A percentile compares a stretch with the other conserved stretches of the same genome.
Conservation (phyloP, 1,140 invertebrate species). For the Phymorhynchus buccinoides region DNA sequence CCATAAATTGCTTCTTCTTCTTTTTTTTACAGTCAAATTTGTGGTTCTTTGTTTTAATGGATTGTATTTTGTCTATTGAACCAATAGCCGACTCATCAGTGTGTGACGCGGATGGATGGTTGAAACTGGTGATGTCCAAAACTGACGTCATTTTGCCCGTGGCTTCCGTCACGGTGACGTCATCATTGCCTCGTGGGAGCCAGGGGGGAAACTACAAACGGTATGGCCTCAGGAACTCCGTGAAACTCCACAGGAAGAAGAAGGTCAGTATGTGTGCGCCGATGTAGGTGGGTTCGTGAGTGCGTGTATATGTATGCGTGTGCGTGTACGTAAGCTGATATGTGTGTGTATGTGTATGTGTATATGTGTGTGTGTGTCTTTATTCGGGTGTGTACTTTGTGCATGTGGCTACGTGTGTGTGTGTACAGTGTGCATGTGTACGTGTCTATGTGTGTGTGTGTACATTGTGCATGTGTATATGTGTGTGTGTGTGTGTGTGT, state of each 20-base stretch:
- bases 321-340: no score
- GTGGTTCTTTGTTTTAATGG: no score
- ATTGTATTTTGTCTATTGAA: not conserved
- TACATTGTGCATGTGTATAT: no score
- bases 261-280: not conserved
- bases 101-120: not conserved
- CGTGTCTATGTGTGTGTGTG: not conserved
- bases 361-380: no score
- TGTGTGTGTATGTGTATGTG: no score
- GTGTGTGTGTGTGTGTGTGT: constrained; percentile 33
- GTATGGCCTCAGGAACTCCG: not conserved
- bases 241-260: not conserved
- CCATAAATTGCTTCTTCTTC: no score
- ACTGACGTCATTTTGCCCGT: not conserved
- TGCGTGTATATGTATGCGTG: not conserved
- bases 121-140: constrained; percentile 20
- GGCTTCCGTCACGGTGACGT: not conserved
- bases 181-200: not conserved
- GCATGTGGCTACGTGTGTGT: no score
- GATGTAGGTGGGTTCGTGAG: not conserved
- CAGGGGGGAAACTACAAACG: not conserved
- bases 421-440: no score
- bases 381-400: no score
- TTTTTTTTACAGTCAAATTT: no score
- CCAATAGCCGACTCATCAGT: not conserved